Evolutionary conservation across 2,797 vertebrate genomes (phyloP).

Genomic region (Gobio occitaniae): DNA sequence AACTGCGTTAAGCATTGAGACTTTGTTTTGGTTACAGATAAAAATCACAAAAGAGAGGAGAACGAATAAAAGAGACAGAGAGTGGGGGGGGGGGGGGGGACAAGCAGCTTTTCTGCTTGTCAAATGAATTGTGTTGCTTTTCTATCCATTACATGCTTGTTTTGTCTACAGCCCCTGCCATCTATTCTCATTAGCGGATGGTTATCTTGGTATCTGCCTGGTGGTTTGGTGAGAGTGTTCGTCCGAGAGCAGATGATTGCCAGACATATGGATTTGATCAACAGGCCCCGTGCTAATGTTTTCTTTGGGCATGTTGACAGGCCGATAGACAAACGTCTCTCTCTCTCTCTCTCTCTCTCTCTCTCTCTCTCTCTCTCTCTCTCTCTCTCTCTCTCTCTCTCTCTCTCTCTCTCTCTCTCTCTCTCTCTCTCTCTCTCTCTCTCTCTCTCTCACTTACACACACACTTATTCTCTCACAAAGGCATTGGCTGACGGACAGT

Average conservation of each 20-base stretch:
- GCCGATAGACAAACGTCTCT: conserved; percentile 69
- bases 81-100: conserved; percentile 42
- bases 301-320: conserved; percentile 86
- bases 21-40: conserved; percentile 62
- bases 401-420: conserved; percentile 27
- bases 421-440: neutral
- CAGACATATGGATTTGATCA: conserved; percentile 88
- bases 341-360: conserved; percentile 13
- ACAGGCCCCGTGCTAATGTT: conserved; percentile 79
- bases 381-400: conserved; percentile 22
- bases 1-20: neutral
- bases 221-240: conserved; percentile 70
- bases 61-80: conserved; percentile 27
- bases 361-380: neutral
- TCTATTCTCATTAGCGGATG: conserved; percentile 75
- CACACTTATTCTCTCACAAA: conserved; percentile 39
- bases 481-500: conserved; percentile 67
- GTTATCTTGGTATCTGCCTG: conserved; percentile 78
- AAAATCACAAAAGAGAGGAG: conserved; percentile 51
- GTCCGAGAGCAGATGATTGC: conserved; percentile 67
- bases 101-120: conserved; percentile 26
- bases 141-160: conserved; percentile 29
- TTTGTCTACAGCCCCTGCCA: conserved; percentile 32
- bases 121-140: conserved; percentile 16
- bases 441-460: neutral